Conservation (phyloP, 2,113 vertebrate species). For the Anhinga rufa region DNA sequence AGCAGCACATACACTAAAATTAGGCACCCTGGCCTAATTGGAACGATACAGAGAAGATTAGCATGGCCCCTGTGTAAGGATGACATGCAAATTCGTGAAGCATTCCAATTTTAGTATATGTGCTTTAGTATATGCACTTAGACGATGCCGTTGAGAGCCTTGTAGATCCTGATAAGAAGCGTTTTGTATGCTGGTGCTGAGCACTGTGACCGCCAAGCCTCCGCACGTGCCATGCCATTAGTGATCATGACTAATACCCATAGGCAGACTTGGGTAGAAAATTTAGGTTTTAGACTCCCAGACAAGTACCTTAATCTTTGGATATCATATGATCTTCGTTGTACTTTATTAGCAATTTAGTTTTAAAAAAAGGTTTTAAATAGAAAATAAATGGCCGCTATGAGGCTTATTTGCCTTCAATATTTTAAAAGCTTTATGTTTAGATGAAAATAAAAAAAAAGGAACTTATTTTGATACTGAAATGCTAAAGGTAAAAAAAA, state of each 20-base stretch:
- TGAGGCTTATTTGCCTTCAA: neutral
- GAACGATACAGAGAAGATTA: neutral
- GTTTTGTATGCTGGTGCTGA: neutral
- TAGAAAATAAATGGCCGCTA: neutral
- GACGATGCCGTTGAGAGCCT: neutral
- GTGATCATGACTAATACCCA: neutral
- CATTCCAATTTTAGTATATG: neutral
- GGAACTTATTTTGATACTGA: neutral
- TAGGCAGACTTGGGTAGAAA: neutral
- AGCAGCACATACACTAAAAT: neutral
- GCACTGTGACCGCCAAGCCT: neutral
- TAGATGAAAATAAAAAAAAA: neutral
- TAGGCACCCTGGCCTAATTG: neutral
- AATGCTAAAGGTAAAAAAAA: neutral
- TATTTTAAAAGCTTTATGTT: neutral
- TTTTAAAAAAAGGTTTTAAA: neutral
- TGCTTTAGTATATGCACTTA: no score
- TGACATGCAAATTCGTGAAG: slow-evolving; percentile 65
- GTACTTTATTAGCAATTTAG: neutral
- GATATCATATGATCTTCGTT: neutral
- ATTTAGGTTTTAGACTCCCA: neutral
- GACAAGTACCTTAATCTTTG: neutral
- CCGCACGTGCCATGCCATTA: rapidly evolving
- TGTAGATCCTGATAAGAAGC: no score
- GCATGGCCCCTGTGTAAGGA: slow-evolving; percentile 48